Evolutionary conservation across 2,113 vertebrate species (phyloP).

Genomic region (Drymodes brunneopygia): DNA sequence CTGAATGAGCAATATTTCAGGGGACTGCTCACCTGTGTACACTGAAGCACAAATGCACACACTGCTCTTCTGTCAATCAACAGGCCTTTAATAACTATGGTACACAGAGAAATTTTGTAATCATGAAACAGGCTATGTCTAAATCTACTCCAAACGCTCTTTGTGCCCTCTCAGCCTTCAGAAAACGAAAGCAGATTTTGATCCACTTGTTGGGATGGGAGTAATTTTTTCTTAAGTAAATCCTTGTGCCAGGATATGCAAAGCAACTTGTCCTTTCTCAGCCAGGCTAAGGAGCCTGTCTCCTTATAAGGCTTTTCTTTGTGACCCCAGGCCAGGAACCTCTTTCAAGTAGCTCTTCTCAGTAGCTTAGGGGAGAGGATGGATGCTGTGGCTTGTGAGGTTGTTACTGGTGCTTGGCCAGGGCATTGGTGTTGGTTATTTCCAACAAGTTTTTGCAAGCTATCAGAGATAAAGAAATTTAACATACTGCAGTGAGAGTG

Average conservation of each 20-base stretch:
- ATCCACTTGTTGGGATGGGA: not conserved
- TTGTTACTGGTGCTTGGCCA: not conserved
- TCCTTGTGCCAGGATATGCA: not conserved
- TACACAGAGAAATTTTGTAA: not conserved
- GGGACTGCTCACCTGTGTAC: not conserved
- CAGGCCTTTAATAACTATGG: not conserved
- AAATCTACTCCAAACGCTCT: not conserved
- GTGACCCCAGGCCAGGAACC: accelerated
- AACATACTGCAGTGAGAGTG: not conserved
- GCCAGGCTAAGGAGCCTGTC: not conserved
- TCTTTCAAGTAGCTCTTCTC: not conserved
- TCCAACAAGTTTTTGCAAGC: not conserved
- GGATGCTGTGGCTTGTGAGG: not conserved
- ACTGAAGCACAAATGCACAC: not conserved
- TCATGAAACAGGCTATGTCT: not conserved
- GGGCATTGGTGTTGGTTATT: not conserved
- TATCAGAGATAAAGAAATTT: not conserved
- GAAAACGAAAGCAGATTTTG: not conserved
- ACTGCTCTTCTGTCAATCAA: not conserved
- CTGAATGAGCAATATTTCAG: not conserved
- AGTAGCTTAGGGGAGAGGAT: not conserved
- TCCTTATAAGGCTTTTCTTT: not conserved
- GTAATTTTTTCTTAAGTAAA: not conserved
- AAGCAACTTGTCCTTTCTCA: not conserved
- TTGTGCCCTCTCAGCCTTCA: not conserved